phyloP scores from a whole-genome alignment of 2,888 invertebrate species.

The Eupithecia centaureata region DNA sequence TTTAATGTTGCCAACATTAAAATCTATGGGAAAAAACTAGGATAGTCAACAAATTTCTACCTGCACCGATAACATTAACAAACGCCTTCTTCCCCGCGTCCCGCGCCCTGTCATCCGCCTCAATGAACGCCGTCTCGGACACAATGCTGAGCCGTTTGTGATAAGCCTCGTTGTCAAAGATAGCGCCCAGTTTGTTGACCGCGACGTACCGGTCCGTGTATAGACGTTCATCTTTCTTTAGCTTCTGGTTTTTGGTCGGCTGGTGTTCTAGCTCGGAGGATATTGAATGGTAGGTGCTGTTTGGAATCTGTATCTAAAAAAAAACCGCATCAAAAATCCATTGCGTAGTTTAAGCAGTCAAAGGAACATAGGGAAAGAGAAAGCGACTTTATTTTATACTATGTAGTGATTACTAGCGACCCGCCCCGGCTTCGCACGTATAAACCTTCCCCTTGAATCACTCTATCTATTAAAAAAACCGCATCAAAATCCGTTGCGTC shows the following conservation, averaged over 20 bases:
- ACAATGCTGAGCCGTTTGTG: constrained; percentile 81
- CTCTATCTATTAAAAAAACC: too few species aligned
- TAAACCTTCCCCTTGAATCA: too few species aligned
- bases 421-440: too few species aligned
- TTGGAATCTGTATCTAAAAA: constrained; percentile 48
- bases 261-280: constrained; percentile 42
- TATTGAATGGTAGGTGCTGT: constrained; percentile 51
- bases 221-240: constrained; percentile 51
- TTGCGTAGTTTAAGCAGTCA: too few species aligned
- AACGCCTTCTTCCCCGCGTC: constrained; percentile 80
- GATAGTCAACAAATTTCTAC: constrained; percentile 14
- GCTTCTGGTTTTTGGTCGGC: constrained; percentile 38
- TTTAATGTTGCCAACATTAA: too few species aligned
- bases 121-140: constrained; percentile 85
- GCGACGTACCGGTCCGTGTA: constrained; percentile 65
- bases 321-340: too few species aligned
- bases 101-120: constrained; percentile 84
- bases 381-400: too few species aligned
- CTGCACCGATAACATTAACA: constrained; percentile 85
- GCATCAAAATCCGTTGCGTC: too few species aligned
- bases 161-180: constrained; percentile 73
- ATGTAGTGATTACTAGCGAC: too few species aligned
- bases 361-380: too few species aligned
- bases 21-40: neutral
- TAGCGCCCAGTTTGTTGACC: constrained; percentile 42